These are phyloP conservation scores for Lochmaea crataegi DNA, from an alignment of 2,888 invertebrate species.

Conservation along the genomic window DNA sequence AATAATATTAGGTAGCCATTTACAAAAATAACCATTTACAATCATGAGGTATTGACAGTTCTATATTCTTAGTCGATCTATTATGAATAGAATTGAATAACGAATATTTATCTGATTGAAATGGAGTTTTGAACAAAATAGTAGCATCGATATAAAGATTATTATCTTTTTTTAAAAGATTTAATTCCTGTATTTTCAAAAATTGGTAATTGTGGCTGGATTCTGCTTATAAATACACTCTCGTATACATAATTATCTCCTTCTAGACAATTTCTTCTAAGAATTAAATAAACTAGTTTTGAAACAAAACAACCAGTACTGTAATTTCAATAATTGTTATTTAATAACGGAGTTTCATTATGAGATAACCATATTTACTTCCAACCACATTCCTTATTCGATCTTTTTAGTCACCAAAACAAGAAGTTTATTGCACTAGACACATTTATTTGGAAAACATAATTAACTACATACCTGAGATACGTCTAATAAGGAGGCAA, in stretches of 20 bases:
- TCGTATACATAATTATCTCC: no score
- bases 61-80: neutral
- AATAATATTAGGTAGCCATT: neutral
- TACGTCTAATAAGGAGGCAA: slow-evolving; percentile 42
- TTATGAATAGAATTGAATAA: neutral
- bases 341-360: slow-evolving; percentile 36
- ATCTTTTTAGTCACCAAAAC: slow-evolving; percentile 34
- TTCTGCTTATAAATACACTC: no score
- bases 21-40: slow-evolving; percentile 6
- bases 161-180: neutral
- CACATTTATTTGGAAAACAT: slow-evolving; percentile 44
- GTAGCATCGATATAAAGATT: neutral
- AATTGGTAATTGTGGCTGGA: no score
- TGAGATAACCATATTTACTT: slow-evolving; percentile 31
- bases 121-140: neutral
- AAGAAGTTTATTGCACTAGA: slow-evolving; percentile 38
- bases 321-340: slow-evolving; percentile 38
- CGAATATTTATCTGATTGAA: neutral
- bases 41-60: slow-evolving; percentile 14
- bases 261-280: neutral
- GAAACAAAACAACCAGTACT: slow-evolving; percentile 8
- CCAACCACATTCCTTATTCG: slow-evolving; percentile 33
- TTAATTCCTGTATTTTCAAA: neutral
- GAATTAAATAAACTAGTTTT: slow-evolving; percentile 10
- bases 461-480: slow-evolving; percentile 32